phyloP scores from a whole-genome alignment of 2,888 invertebrate genomes.

The Macrosoma leucophasiata region DNA sequence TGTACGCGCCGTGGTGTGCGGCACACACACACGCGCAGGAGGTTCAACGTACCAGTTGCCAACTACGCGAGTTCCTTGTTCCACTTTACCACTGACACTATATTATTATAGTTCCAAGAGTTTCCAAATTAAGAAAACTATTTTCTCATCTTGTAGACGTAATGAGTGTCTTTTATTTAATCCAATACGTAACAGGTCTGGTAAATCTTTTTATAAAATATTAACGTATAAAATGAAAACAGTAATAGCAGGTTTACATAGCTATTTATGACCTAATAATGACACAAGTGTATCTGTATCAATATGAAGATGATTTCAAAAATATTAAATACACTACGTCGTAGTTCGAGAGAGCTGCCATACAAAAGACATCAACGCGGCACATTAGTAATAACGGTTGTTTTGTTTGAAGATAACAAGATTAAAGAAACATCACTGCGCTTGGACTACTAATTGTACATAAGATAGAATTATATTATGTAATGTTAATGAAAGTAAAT shows the following conservation, averaged over 20 bases:
- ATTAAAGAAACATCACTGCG: not conserved
- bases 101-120: constrained; percentile 70
- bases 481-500: no score
- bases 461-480: no score
- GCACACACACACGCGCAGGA: constrained; percentile 43
- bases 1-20: constrained; percentile 31
- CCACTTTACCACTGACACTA: constrained; percentile 72
- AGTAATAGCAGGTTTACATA: no score
- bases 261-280: no score
- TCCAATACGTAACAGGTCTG: no score
- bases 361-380: constrained; percentile 40
- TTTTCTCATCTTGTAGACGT: not conserved
- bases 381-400: no score
- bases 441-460: not conserved
- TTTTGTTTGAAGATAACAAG: no score
- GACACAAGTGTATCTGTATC: no score
- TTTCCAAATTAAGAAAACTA: constrained; percentile 42
- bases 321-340: no score
- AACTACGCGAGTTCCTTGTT: constrained; percentile 74
- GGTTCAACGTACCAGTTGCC: constrained; percentile 72
- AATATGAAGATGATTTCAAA: no score
- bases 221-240: no score
- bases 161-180: not conserved
- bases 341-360: constrained; percentile 2
- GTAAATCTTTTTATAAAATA: no score